Base-by-base conservation (phyloP, 2,888 invertebrate species). In the Piscicola geometra region DNA sequence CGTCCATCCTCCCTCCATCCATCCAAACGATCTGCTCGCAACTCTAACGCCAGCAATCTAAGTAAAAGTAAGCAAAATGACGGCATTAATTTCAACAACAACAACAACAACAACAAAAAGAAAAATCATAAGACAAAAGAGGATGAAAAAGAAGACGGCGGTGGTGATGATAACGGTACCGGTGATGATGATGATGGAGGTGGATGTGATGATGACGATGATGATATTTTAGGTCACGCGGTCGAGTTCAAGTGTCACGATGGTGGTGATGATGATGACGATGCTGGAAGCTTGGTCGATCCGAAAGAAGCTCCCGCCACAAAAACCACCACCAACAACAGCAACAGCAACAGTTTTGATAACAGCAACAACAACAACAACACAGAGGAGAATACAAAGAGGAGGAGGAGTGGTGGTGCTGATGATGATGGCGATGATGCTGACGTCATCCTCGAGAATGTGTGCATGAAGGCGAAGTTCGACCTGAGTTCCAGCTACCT, bases 401-500 rank as follows among this genome's bases (percentile, higher is more conserved):
- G 5, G 5, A 9, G 9, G 9, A 41, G 15, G 15, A 33, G 35
- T 30, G 30, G 12, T 12, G 30, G 5, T 30, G 32, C 5, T 5
- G n/a, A 21, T 28, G 25, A 21, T 30, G 28, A 52, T n/a, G 56
- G 56, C 28, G 52, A 3, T 30, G 64, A 21, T 12, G n/a, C 64
- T 9, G 25, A 30, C n/a, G 56, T 28, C 12, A 28, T n/a, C 9
- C 28, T 28, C 18, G 52, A 78, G n/a, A 81, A 81, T 25, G 83
- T 84, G 1, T 89, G 90, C 35, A 85, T 93, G 64, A 92, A 92
- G 84, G 91, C 92, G 0, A 89, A 90, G 81, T 87, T 96, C 73
- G 96, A 97, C 86, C 88, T 91, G 68, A 91, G 92, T 70, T 93
- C 94, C 0, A 90, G 90, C 79, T 96, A 92, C 86, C 87, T 98